These are phyloP conservation scores for Drosophila teissieri DNA, from an alignment of 1,140 invertebrate species.

Conservation along the genomic window DNA sequence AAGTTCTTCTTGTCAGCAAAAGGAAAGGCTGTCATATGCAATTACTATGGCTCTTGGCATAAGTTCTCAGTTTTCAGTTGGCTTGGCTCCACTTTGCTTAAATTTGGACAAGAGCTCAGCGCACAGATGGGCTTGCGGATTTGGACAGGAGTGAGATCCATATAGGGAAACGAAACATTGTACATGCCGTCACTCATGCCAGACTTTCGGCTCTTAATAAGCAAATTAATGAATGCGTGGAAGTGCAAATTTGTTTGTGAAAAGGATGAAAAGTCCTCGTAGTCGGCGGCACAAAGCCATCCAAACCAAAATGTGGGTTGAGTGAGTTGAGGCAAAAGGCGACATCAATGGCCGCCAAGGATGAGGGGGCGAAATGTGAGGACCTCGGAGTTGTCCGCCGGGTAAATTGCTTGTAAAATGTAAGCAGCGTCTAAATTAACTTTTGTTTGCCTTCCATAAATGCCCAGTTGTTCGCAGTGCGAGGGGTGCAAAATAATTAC, in stretches of 20 bases:
- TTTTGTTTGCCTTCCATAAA: conserved; percentile 82
- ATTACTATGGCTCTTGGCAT: conserved; percentile 61
- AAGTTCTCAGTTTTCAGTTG: conserved; percentile 41
- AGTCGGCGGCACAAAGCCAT: conserved; percentile 38
- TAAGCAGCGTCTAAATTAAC: conserved; percentile 83
- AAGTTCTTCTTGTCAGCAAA: conserved; percentile 72
- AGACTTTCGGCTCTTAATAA: conserved; percentile 42
- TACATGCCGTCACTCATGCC: conserved; percentile 11
- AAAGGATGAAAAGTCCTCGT: conserved; percentile 59
- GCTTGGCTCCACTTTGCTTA: conserved; percentile 27
- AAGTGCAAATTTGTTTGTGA: conserved; percentile 78
- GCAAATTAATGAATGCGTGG: conserved; percentile 78
- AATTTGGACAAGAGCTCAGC: conserved; percentile 24
- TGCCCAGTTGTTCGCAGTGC: conserved; percentile 11
- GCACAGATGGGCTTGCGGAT: neutral
- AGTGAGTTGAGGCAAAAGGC: conserved; percentile 40
- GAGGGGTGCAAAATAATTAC: conserved; percentile 69
- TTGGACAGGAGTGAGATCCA: neutral
- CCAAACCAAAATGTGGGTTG: neutral
- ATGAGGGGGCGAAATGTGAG: neutral
- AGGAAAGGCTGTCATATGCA: conserved; percentile 74
- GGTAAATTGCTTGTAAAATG: conserved; percentile 83
- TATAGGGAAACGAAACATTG: conserved; percentile 3
- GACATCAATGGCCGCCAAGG: conserved; percentile 45
- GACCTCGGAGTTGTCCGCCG: conserved; percentile 3